These are phyloP conservation scores for Drosophila athabasca DNA, from an alignment of 1,140 invertebrate genomes.

Conservation along the genomic window DNA sequence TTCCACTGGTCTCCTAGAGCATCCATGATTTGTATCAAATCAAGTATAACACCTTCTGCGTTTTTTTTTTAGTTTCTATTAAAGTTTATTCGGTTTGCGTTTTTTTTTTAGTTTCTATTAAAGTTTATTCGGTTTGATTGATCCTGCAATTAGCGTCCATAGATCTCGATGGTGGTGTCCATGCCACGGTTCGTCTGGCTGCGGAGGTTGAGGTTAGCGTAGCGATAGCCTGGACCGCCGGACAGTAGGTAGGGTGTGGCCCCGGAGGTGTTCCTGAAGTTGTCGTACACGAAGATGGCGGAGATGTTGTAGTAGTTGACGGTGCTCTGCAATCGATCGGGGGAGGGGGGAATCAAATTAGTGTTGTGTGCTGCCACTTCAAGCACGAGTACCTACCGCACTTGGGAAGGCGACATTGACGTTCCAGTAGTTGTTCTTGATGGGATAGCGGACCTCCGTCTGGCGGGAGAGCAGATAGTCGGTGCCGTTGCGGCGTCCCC, in stretches of 20 bases:
- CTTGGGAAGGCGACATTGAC: conserved; percentile 59
- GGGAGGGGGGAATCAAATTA: neutral
- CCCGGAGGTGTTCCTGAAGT: conserved; percentile 72
- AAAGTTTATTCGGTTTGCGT: conserved; percentile 1
- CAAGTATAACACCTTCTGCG: neutral
- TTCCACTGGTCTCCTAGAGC: too few relatives aligned
- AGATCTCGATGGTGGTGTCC: conserved; percentile 74
- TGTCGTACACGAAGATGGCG: conserved; percentile 59
- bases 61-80: neutral
- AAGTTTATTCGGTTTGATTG: neutral
- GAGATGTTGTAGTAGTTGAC: conserved; percentile 51
- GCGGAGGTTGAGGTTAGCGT: conserved; percentile 51
- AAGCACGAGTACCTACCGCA: conserved; percentile 47
- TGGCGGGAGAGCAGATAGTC: conserved; percentile 62
- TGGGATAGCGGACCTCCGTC: conserved; percentile 48
- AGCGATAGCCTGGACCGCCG: conserved; percentile 61
- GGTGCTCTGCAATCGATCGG: conserved; percentile 39
- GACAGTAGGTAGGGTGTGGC: conserved; percentile 53
- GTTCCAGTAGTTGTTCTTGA: conserved; percentile 65
- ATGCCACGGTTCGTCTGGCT: conserved; percentile 52
- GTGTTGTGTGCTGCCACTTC: neutral
- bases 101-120: neutral
- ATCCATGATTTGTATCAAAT: too few relatives aligned
- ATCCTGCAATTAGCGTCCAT: conserved; percentile 41
- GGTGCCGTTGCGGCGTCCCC: conserved; percentile 46